phyloP scores from a whole-genome alignment of 2,888 invertebrate species.

The Gortyna flavago region DNA sequence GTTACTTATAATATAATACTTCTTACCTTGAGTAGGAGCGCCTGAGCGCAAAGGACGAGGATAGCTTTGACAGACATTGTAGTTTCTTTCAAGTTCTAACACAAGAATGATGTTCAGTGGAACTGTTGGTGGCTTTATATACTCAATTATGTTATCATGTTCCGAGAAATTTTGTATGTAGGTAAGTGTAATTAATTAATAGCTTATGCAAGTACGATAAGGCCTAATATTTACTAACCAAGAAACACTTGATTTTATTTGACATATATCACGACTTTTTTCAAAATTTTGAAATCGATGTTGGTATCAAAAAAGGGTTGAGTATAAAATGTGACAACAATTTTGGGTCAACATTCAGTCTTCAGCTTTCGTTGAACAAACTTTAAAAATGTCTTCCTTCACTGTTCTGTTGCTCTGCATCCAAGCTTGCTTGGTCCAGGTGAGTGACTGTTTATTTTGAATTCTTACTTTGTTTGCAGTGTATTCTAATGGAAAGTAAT shows the following conservation, averaged over 20 bases:
- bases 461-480: no score
- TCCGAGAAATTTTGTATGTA: conserved; percentile 11
- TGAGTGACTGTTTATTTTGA: conserved; percentile 28
- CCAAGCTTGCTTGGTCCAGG: conserved; percentile 74
- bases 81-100: conserved; percentile 34
- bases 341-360: conserved; percentile 17
- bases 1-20: not conserved
- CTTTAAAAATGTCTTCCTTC: conserved; percentile 67
- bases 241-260: not conserved
- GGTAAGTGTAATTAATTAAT: conserved; percentile 13
- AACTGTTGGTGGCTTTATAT: conserved; percentile 30
- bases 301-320: not conserved
- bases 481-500: no score
- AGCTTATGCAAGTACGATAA: conserved; percentile 42
- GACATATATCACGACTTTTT: conserved; percentile 9
- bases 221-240: conserved; percentile 2
- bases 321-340: conserved; percentile 17
- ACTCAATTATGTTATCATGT: conserved; percentile 1
- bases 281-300: not conserved
- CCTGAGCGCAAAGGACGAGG: conserved; percentile 13
- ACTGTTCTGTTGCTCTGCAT: conserved; percentile 68
- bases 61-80: conserved; percentile 70
- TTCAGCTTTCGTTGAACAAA: conserved; percentile 45
- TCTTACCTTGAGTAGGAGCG: conserved; percentile 13
- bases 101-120: conserved; percentile 35